phyloP scores from a whole-genome alignment of 2,797 vertebrate species.

The Dryobates pubescens region DNA sequence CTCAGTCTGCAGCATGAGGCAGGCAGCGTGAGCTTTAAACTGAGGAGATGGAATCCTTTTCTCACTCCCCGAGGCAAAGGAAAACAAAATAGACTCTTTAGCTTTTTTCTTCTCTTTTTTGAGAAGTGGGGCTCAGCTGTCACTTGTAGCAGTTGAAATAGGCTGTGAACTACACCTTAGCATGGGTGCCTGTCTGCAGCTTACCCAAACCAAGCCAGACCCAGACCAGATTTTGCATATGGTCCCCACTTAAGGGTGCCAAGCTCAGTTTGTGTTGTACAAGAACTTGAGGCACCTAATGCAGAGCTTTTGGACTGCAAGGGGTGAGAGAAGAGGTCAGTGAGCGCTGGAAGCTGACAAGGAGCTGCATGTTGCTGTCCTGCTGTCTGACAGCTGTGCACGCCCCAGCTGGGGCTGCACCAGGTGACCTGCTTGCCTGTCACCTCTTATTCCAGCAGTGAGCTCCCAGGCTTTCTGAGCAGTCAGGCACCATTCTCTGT shows the following conservation, averaged over 20 bases:
- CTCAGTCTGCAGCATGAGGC: conserved; percentile 1
- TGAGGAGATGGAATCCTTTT: background rate
- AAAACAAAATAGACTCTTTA: background rate
- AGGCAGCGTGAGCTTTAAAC: conserved; percentile 2
- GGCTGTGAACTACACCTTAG: background rate
- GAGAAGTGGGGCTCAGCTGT: background rate
- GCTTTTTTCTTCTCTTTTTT: background rate
- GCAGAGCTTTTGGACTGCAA: background rate
- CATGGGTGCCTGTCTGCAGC: background rate
- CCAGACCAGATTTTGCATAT: background rate
- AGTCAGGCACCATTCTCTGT: background rate
- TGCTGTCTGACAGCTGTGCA: background rate
- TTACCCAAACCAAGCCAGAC: background rate
- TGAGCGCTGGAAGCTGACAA: background rate
- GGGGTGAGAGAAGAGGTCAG: background rate
- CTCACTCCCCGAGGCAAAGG: background rate
- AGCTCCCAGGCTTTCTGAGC: background rate
- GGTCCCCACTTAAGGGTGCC: background rate
- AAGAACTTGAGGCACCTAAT: background rate
- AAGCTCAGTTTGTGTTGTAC: background rate
- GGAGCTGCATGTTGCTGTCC: background rate
- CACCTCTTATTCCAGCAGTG: background rate
- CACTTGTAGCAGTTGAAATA: background rate
- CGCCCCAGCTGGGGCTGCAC: background rate
- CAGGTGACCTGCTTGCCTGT: background rate